A percentile compares a stretch with the other conserved stretches of the same genome.
phyloP scores from a whole-genome alignment of 2,797 vertebrate species.

The Anguilla pacifica region DNA sequence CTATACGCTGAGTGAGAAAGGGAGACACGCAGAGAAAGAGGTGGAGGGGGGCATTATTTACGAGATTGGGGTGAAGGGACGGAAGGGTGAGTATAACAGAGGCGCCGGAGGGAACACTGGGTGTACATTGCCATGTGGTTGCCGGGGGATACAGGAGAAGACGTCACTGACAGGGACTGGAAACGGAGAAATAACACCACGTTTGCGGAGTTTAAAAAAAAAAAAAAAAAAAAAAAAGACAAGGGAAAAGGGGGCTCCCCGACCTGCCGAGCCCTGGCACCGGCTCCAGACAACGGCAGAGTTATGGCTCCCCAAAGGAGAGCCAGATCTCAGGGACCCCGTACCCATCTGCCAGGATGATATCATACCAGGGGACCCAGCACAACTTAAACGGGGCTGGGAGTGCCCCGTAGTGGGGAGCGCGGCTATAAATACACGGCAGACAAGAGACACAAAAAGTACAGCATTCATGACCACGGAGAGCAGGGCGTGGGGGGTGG shows the following conservation, averaged over 20 bases:
- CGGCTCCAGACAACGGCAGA: conserved; percentile 13
- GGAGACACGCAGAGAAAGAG: conserved; percentile 57
- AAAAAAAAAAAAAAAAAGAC: neutral
- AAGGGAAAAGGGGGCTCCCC: neutral
- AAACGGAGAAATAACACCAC: conserved; percentile 71
- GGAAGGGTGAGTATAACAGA: conserved; percentile 68
- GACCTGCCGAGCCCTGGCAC: conserved; percentile 17
- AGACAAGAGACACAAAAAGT: conserved; percentile 5
- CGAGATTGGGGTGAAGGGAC: conserved; percentile 67
- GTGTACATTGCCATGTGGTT: conserved; percentile 75
- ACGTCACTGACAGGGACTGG: conserved; percentile 73
- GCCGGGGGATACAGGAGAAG: conserved; percentile 73
- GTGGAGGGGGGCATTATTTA: conserved; percentile 71
- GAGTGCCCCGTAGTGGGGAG: neutral
- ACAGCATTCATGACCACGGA: neutral
- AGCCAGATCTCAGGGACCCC: neutral
- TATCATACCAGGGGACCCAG: neutral
- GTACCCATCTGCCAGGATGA: conserved; percentile 4
- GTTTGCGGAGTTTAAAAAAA: conserved; percentile 37
- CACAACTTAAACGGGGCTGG: neutral
- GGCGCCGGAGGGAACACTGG: conserved; percentile 75
- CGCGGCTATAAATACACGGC: neutral
- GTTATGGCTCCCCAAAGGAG: conserved; percentile 6
- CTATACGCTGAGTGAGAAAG: conserved; percentile 15
- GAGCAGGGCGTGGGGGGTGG: neutral